These are phyloP conservation scores for Eupeodes corollae DNA, from an alignment of 1,140 invertebrate genomes.

Conservation along the genomic window DNA sequence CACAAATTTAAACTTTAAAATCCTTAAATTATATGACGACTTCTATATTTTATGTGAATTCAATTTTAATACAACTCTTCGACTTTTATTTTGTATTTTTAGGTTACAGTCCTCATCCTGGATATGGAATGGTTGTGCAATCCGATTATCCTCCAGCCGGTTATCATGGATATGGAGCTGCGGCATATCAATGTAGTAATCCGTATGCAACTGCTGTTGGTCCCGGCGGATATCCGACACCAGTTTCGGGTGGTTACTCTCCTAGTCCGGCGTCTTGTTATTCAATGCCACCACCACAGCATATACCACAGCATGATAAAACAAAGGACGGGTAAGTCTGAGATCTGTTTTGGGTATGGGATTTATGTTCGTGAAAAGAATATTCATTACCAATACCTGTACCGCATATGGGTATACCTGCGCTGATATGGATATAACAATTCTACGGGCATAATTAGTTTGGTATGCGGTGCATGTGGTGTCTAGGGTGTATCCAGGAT, in stretches of 20 bases:
- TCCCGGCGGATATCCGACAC: constrained; percentile 46
- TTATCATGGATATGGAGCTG: constrained; percentile 59
- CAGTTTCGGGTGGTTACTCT: constrained; percentile 57
- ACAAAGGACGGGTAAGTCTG: constrained; percentile 61
- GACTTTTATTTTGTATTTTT: neutral
- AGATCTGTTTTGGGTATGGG: neutral
- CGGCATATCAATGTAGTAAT: constrained; percentile 46
- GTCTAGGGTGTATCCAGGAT: no score
- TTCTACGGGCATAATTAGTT: no score
- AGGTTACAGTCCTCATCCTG: constrained; percentile 76
- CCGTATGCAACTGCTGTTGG: constrained; percentile 36
- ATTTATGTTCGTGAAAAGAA: no score
- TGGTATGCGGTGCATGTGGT: no score
- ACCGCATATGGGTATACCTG: no score
- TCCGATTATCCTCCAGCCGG: constrained; percentile 65
- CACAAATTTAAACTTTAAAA: no score
- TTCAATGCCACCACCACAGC: constrained; percentile 68
- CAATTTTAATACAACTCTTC: no score
- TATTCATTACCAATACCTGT: no score
- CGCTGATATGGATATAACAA: no score
- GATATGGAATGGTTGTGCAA: constrained; percentile 66
- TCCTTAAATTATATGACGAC: no score
- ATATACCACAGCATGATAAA: constrained; percentile 60
- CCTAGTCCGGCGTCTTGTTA: constrained; percentile 61
- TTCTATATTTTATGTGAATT: no score